These are phyloP conservation scores for Aphrophora alni DNA, from an alignment of 2,888 invertebrate species.

Conservation along the genomic window DNA sequence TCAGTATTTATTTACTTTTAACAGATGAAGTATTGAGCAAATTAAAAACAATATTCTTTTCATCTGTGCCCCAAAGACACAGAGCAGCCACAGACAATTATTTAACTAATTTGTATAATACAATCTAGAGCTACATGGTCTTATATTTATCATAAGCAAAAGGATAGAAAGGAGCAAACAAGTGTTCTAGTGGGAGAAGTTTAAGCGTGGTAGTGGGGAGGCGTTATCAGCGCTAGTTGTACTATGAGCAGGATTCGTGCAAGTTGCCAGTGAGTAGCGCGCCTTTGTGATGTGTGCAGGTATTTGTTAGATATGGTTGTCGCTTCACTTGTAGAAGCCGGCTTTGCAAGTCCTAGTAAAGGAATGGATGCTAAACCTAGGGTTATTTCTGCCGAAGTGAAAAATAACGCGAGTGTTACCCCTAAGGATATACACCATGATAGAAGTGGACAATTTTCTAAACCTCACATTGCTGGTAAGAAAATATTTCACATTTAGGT, in stretches of 20 bases:
- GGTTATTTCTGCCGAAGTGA: neutral
- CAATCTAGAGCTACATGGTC: too few species aligned
- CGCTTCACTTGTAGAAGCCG: neutral
- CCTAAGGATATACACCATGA: neutral
- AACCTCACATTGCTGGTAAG: neutral
- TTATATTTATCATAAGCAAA: too few species aligned
- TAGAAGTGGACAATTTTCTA: neutral
- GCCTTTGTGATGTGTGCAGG: neutral
- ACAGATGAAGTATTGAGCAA: too few species aligned
- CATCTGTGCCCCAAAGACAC: too few species aligned
- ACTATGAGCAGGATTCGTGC: neutral
- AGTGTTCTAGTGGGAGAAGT: too few species aligned
- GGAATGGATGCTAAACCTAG: neutral
- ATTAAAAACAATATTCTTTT: too few species aligned
- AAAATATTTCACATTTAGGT: too few species aligned
- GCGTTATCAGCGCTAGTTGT: neutral
- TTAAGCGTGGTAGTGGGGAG: too few species aligned
- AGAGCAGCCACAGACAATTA: too few species aligned
- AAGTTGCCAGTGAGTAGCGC: neutral
- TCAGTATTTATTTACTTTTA: too few species aligned
- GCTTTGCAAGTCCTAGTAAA: neutral
- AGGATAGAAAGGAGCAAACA: too few species aligned
- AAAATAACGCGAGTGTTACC: neutral
- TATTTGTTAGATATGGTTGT: neutral
- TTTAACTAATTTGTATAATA: too few species aligned